Percentiles rank a stretch among this genome's conserved stretches.
Conservation (phyloP, 2,888 invertebrate species). For the Heliconius hortense region DNA sequence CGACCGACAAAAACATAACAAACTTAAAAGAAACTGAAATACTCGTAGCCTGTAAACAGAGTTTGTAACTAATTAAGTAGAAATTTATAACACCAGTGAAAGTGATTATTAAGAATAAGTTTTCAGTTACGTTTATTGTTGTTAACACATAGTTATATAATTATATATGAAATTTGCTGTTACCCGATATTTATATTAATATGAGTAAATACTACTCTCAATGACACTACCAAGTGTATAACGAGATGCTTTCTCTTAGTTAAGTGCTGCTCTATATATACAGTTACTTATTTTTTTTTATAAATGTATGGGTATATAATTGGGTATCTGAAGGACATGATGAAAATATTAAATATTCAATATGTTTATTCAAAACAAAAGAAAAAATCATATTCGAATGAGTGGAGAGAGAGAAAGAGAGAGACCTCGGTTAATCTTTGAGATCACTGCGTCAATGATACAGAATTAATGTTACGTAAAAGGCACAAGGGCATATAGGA, state of each 20-base stretch:
- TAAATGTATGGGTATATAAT: not conserved
- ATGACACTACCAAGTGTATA: not conserved
- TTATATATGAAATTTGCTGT: not conserved
- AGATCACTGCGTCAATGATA: no score
- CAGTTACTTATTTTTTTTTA: not conserved
- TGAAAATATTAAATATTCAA: not conserved
- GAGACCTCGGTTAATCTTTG: no score
- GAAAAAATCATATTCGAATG: not conserved
- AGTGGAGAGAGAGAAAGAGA: no score
- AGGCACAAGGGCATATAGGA: no score
- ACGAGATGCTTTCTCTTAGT: not conserved
- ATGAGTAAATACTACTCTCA: not conserved
- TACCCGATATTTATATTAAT: not conserved
- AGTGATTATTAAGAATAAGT: constrained; percentile 4
- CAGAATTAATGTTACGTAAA: no score
- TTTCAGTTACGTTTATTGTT: not conserved
- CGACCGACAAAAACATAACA: constrained; percentile 5
- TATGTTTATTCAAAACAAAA: not conserved
- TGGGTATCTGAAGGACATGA: not conserved
- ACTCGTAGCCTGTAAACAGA: constrained; percentile 2
- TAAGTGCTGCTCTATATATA: not conserved
- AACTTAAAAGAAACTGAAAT: constrained; percentile 6
- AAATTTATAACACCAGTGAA: not conserved
- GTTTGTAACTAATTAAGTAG: not conserved
- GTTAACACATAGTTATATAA: not conserved